Percentiles rank a stretch among this genome's conserved stretches.
Evolutionary conservation across 2,797 vertebrate genomes (phyloP).

Genomic region (Clarias laeviceps): DNA sequence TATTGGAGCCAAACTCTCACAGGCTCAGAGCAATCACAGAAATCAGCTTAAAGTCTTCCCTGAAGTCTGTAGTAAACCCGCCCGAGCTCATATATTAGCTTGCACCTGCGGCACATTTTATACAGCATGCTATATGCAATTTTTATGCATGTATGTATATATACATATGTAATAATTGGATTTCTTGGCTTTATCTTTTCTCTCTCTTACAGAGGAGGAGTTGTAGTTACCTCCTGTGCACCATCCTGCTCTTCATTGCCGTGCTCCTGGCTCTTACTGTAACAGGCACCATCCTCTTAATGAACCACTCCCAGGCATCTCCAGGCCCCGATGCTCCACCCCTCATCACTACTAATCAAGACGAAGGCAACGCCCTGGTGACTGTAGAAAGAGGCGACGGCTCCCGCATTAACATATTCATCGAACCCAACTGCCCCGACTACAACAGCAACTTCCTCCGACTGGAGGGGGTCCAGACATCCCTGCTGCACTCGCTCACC

Average conservation of each 20-base stretch:
- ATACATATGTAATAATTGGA: constrained; percentile 24
- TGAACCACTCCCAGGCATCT: constrained; percentile 88
- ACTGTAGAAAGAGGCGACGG: constrained; percentile 91
- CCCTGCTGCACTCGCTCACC: constrained; percentile 74
- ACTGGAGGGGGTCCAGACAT: constrained; percentile 83
- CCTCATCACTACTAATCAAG: constrained; percentile 90
- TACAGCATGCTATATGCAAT: not conserved
- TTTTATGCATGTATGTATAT: not conserved
- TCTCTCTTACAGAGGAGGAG: constrained; percentile 82
- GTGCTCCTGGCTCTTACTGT: constrained; percentile 89
- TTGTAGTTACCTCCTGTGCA: constrained; percentile 91
- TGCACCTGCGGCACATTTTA: constrained; percentile 26
- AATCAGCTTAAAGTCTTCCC: constrained; percentile 47
- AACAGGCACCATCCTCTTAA: constrained; percentile 91
- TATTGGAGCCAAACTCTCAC: constrained; percentile 41
- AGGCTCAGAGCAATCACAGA: constrained; percentile 48
- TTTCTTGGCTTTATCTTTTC: constrained; percentile 25
- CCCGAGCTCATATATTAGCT: not conserved
- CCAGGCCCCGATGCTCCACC: constrained; percentile 85
- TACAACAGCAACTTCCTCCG: constrained; percentile 76
- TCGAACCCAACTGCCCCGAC: constrained; percentile 95
- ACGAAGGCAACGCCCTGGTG: constrained; percentile 91
- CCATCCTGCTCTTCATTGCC: constrained; percentile 90
- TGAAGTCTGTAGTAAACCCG: constrained; percentile 16
- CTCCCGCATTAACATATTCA: constrained; percentile 95